Base-by-base conservation (phyloP, 2,888 invertebrate species). In the Papilio protenor region DNA sequence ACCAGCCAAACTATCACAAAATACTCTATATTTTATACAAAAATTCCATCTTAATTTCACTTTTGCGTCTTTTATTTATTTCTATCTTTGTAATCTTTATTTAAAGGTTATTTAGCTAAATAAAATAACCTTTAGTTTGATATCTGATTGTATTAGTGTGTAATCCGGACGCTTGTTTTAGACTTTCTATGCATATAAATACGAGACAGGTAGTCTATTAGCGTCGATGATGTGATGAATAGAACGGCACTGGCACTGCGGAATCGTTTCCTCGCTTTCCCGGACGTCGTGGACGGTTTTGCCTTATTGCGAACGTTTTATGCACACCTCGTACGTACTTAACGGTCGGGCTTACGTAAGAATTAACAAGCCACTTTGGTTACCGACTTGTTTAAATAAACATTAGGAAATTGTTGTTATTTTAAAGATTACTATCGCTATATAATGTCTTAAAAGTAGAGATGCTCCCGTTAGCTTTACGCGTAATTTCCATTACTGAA, bases 261-360 rank as follows among this genome's bases (percentile, higher is more conserved):
- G 85, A 86, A 87, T 86, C 82, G 82, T 88, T 88, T 87, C 84
- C 85, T 85, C 81, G 87, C 91, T 92, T 92, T 91, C 90, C 88
- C 92, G 90, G 91, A 92, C 87, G 88, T 88, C 81, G 85, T 80
- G 78, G 84, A 81, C 85, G 81, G 87, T 87, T 88, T 87, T 83
- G 85, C 85, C 86, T 88, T 87, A 89, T 87, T 83, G 80, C 84
- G 85, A 84, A 85, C 84, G 88, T 90, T 88, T 85, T 87, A 85
- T 87, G 83, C 87, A 83, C 82, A 83, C 86, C 85, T 88, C 87
- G 81, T 76, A 70, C 66, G 33, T 66, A 40, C 66, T 40, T 73
- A 61, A 70, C 78, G 66, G 73, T 79, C 55, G 66, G 73, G n/a
- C 75, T 79, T 77, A 80, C 76, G 77, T 78, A 79, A 79, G 45